A percentile compares a stretch with the other conserved stretches of the same genome.
Evolutionary conservation across 1,140 invertebrate genomes (phyloP).

Genomic region (Drosophila hydei): DNA sequence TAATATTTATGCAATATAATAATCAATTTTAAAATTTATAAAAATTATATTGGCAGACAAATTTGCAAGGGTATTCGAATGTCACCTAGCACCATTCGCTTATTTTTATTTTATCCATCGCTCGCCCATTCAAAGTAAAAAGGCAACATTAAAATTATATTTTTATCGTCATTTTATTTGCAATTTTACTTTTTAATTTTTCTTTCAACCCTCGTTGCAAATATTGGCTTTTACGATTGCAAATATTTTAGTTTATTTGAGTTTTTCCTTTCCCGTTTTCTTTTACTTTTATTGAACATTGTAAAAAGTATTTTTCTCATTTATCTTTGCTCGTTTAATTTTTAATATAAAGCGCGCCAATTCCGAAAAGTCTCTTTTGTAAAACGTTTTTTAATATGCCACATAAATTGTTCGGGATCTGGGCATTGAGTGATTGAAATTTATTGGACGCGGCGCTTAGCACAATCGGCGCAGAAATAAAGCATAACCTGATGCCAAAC

Average conservation of each 20-base stretch:
- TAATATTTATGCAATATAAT: too few species aligned
- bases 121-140: slow-evolving; percentile 53
- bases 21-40: background rate
- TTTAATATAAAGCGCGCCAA: slow-evolving; percentile 48
- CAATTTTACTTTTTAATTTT: slow-evolving; percentile 57
- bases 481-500: slow-evolving; percentile 55
- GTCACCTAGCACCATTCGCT: background rate
- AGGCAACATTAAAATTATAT: slow-evolving; percentile 69
- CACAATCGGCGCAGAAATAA: slow-evolving; percentile 19
- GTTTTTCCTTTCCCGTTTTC: slow-evolving; percentile 2
- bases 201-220: slow-evolving; percentile 14
- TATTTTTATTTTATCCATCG: background rate
- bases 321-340: slow-evolving; percentile 67
- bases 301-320: slow-evolving; percentile 46
- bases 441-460: slow-evolving; percentile 55
- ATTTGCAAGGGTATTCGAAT: slow-evolving; percentile 19
- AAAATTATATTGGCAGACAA: background rate
- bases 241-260: slow-evolving; percentile 57
- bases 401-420: slow-evolving; percentile 71
- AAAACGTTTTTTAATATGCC: slow-evolving; percentile 70
- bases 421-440: slow-evolving; percentile 49
- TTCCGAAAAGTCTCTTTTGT: slow-evolving; percentile 28
- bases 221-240: slow-evolving; percentile 51
- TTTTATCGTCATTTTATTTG: slow-evolving; percentile 73
- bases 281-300: slow-evolving; percentile 38